Conservation (phyloP, 1,140 invertebrate genomes). For the Calycopis cecrops region DNA sequence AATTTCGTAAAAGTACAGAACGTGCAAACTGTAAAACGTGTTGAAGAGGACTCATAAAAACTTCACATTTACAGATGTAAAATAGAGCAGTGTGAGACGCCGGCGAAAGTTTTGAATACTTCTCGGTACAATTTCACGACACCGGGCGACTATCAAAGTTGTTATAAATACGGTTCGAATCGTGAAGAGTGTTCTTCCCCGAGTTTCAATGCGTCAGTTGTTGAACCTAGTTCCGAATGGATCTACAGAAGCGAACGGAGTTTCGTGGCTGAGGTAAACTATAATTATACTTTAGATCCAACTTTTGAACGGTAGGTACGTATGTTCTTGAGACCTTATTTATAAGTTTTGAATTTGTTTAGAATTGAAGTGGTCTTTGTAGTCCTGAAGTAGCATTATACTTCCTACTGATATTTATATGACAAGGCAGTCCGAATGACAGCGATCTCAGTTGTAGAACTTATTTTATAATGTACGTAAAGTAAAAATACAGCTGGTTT, state of each 20-base stretch:
- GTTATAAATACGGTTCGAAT: constrained; percentile 25
- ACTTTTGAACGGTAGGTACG: constrained; percentile 3
- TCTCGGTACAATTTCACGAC: constrained; percentile 30
- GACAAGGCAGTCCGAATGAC: no score
- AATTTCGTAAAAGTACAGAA: no score
- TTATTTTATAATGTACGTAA: background rate
- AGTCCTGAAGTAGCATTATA: no score
- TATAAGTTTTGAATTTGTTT: no score
- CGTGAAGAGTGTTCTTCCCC: constrained; percentile 21
- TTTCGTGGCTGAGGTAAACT: constrained; percentile 33
- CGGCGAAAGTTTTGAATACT: constrained; percentile 19
- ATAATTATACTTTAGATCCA: constrained; percentile 13
- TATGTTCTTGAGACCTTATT: background rate
- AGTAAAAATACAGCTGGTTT: no score
- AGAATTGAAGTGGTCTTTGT: no score
- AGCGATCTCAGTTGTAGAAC: no score
- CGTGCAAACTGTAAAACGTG: no score
- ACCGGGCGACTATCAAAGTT: constrained; percentile 24
- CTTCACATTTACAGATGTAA: constrained; percentile 25
- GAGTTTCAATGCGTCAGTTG: constrained; percentile 28
- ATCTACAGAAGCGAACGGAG: constrained; percentile 29
- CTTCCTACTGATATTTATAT: background rate
- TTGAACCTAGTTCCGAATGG: constrained; percentile 30
- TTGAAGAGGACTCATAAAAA: background rate
- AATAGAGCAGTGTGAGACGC: constrained; percentile 27